These are phyloP conservation scores for Trachelipus rathkii DNA, from an alignment of 1,140 invertebrate species.

Conservation along the genomic window DNA sequence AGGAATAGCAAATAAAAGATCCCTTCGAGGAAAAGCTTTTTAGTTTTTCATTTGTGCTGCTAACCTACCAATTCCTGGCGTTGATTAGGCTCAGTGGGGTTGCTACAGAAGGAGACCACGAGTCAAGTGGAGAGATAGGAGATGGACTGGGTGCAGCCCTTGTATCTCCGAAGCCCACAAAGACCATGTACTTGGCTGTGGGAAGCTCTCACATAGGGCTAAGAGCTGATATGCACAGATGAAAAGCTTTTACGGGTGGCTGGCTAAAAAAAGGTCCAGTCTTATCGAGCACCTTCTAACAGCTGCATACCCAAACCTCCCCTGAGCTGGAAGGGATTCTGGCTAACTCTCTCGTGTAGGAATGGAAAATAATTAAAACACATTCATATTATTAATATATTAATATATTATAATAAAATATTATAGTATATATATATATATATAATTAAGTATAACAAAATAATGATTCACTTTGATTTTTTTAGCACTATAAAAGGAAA, in stretches of 20 bases:
- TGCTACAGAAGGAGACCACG: not conserved
- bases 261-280: not conserved
- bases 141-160: not conserved
- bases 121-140: not conserved
- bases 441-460: too few species aligned
- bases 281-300: too few species aligned
- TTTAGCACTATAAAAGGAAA: too few species aligned
- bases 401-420: too few species aligned
- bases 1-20: not conserved
- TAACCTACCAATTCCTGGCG: too few species aligned
- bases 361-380: too few species aligned
- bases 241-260: not conserved
- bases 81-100: not conserved
- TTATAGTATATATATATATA: too few species aligned
- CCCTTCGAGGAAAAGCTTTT: not conserved
- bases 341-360: slow-evolving; percentile 10
- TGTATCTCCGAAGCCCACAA: not conserved
- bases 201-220: not conserved
- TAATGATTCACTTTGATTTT: too few species aligned
- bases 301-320: not conserved
- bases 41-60: not conserved
- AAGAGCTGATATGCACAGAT: not conserved
- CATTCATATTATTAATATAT: too few species aligned
- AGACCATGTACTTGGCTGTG: slow-evolving; percentile 2
- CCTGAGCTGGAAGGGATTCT: not conserved